phyloP scores from a whole-genome alignment of 2,888 invertebrate genomes.

The Hirtodrosophila confusa region DNA sequence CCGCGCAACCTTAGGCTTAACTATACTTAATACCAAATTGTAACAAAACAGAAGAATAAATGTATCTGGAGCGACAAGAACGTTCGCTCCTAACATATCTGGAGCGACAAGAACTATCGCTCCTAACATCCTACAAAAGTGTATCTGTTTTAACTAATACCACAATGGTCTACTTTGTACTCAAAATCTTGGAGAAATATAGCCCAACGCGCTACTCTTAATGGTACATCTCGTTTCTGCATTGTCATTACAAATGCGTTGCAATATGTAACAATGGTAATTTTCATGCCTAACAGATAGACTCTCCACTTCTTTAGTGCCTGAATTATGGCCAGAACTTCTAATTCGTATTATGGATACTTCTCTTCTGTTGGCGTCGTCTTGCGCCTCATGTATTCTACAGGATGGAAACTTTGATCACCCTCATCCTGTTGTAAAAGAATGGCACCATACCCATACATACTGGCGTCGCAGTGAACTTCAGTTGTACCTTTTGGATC shows the following conservation, averaged over 20 bases:
- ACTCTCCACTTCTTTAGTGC: background rate
- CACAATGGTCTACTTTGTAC: background rate
- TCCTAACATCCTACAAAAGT: too few species aligned
- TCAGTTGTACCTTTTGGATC: constrained; percentile 1
- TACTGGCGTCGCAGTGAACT: constrained; percentile 1
- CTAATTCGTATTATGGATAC: constrained; percentile 4
- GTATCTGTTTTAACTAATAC: too few species aligned
- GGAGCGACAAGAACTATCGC: too few species aligned
- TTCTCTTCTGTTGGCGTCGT: constrained; percentile 6
- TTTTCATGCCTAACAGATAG: background rate
- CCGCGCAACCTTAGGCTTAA: too few species aligned
- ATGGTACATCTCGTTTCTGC: background rate
- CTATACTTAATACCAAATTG: too few species aligned
- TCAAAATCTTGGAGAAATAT: background rate
- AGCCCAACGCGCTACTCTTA: background rate
- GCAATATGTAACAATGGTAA: background rate
- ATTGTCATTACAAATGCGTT: too few species aligned
- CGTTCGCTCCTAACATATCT: too few species aligned
- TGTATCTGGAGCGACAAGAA: too few species aligned
- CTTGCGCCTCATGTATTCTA: constrained; percentile 10
- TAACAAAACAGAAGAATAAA: too few species aligned
- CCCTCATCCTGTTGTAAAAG: too few species aligned
- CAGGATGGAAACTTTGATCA: too few species aligned
- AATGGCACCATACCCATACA: constrained; percentile 5
- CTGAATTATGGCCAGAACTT: background rate